phyloP scores from a whole-genome alignment of 2,888 invertebrate genomes.

The Eupithecia insigniata region DNA sequence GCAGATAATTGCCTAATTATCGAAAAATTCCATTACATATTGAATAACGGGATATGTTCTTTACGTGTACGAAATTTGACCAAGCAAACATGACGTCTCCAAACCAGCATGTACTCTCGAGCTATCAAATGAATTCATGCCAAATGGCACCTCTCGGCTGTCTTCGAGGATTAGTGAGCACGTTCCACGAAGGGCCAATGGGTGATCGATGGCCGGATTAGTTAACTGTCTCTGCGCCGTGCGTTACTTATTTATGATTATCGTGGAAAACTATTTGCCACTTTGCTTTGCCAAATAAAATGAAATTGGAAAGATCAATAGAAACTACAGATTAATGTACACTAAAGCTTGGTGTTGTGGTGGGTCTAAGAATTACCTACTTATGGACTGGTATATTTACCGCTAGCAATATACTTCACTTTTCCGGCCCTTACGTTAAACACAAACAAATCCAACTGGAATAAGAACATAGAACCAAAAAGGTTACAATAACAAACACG shows the following conservation, averaged over 20 bases:
- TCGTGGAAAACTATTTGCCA: background rate
- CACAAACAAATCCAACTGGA: constrained; percentile 56
- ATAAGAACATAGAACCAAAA: constrained; percentile 68
- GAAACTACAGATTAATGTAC: background rate
- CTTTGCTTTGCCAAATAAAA: background rate
- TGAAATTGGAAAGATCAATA: background rate
- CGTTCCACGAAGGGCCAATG: constrained; percentile 73
- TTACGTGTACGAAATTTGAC: background rate
- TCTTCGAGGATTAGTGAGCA: constrained; percentile 72
- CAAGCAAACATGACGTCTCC: background rate
- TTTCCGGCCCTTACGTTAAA: constrained; percentile 51
- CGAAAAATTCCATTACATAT: no score
- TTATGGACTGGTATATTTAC: no score
- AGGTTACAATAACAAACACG: constrained; percentile 70
- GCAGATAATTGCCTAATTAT: no score
- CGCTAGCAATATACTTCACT: constrained; percentile 19
- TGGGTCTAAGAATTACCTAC: no score
- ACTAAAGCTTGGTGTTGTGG: background rate
- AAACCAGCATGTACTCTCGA: background rate
- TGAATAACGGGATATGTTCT: no score
- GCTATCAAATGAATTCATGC: constrained; percentile 49
- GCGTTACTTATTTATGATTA: constrained; percentile 12
- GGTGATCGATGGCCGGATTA: constrained; percentile 68
- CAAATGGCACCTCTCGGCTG: constrained; percentile 57
- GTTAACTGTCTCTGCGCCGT: background rate